phyloP scores from a whole-genome alignment of 2,113 vertebrate species.

The Pomatorhinus ruficollis region DNA sequence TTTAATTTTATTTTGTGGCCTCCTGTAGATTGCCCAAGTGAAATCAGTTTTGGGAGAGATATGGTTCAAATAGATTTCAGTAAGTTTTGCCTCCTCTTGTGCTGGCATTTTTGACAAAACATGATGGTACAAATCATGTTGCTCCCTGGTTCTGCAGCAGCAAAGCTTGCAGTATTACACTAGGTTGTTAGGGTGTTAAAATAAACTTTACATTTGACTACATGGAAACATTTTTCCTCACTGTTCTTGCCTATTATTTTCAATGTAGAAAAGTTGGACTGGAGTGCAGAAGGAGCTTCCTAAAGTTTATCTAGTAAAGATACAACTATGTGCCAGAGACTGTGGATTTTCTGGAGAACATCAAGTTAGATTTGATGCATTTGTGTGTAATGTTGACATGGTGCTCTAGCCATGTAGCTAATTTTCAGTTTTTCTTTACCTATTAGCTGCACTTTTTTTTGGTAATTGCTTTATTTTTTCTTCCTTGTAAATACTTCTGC shows the following conservation, averaged over 20 bases:
- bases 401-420: not conserved
- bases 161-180: not conserved
- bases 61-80: not conserved
- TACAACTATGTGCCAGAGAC: not conserved
- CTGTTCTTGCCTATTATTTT: not conserved
- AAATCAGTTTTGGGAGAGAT: not conserved
- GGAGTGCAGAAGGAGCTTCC: not conserved
- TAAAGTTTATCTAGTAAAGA: not conserved
- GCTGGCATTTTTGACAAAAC: not conserved
- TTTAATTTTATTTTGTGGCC: not conserved
- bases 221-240: not conserved
- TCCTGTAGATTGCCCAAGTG: not conserved
- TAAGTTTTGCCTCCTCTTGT: not conserved
- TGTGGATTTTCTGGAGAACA: not conserved
- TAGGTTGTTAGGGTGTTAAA: not conserved
- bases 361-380: not conserved
- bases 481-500: not conserved
- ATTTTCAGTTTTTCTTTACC: not conserved
- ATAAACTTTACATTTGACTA: not conserved
- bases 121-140: not conserved
- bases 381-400: rapidly evolving
- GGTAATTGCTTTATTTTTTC: not conserved
- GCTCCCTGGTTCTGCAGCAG: not conserved
- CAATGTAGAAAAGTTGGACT: not conserved
- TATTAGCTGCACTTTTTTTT: not conserved